Evolutionary conservation across 92 coral and sea anemone species (phyloP).

Genomic region (Nematostella vectensis): DNA sequence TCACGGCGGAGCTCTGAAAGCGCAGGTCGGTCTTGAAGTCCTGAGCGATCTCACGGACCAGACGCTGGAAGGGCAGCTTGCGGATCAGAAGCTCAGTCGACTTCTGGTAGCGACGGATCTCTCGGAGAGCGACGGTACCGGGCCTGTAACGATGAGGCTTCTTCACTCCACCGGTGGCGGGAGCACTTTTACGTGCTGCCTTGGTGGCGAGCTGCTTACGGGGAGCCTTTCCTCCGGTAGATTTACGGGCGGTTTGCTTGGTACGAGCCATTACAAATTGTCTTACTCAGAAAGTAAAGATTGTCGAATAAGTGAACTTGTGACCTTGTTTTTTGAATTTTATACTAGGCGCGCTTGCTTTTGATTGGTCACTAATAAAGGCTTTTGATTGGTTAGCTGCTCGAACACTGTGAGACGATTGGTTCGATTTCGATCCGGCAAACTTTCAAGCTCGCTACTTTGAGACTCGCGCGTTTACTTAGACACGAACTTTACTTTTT

Average conservation of each 20-base stretch:
- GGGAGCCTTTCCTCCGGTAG: slow-evolving; percentile 78
- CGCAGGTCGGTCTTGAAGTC: slow-evolving; percentile 92
- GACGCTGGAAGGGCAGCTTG: slow-evolving; percentile 71
- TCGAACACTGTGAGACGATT: slow-evolving; percentile 1
- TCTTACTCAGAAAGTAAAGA: neutral
- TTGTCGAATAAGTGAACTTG: neutral
- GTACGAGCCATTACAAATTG: slow-evolving; percentile 63
- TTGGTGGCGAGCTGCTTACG: slow-evolving; percentile 73
- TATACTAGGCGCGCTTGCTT: slow-evolving; percentile 18
- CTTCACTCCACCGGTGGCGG: slow-evolving; percentile 70
- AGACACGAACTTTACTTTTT: too few species aligned
- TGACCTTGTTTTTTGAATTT: too few species aligned
- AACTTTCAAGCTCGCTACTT: neutral
- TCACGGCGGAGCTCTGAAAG: slow-evolving; percentile 90
- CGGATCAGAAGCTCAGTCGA: slow-evolving; percentile 68
- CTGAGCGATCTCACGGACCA: slow-evolving; percentile 81
- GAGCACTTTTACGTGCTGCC: slow-evolving; percentile 70
- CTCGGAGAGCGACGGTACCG: slow-evolving; percentile 70
- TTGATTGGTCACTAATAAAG: slow-evolving; percentile 6
- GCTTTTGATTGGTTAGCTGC: slow-evolving; percentile 11
- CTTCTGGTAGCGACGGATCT: slow-evolving; percentile 70
- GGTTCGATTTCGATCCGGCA: slow-evolving; percentile 6
- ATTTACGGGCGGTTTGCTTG: slow-evolving; percentile 76
- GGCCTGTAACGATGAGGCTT: slow-evolving; percentile 66
- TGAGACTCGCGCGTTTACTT: too few species aligned